A percentile compares a stretch with the other conserved stretches of the same genome.
phyloP scores from a whole-genome alignment of 2,797 vertebrate genomes.

The Neoniphon sammara region DNA sequence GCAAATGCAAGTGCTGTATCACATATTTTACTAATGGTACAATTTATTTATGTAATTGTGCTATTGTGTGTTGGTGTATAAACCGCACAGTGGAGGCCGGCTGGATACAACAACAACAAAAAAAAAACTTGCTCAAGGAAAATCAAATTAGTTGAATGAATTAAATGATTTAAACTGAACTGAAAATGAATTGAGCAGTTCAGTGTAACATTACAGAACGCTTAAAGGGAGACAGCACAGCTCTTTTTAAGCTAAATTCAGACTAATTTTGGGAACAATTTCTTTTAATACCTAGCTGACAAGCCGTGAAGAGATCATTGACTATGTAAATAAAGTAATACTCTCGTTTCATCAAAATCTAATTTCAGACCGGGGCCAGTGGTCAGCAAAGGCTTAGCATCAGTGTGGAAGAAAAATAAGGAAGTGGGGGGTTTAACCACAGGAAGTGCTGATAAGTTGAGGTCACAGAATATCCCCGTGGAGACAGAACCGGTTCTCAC shows the following conservation, averaged over 20 bases:
- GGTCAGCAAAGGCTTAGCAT: slow-evolving; percentile 5
- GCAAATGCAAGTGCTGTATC: not conserved
- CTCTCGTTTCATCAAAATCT: slow-evolving; percentile 10
- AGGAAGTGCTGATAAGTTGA: slow-evolving; percentile 47
- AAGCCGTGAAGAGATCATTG: not conserved
- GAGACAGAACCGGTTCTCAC: slow-evolving; percentile 69
- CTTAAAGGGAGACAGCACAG: not conserved
- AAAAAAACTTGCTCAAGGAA: slow-evolving; percentile 8
- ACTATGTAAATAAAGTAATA: not conserved
- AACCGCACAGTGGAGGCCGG: not conserved
- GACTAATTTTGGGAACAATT: not conserved
- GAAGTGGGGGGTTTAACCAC: slow-evolving; percentile 18
- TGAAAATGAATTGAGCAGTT: not conserved
- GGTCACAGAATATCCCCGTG: slow-evolving; percentile 16
- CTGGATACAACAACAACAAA: slow-evolving; percentile 16
- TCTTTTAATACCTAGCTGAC: not conserved
- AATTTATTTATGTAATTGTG: slow-evolving; percentile 2
- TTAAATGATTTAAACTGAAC: slow-evolving; percentile 12
- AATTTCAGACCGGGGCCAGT: slow-evolving; percentile 57
- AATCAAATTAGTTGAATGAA: slow-evolving; percentile 20
- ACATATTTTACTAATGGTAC: not conserved
- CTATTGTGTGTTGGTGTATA: not conserved
- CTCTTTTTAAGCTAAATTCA: not conserved
- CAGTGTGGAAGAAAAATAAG: slow-evolving; percentile 19
- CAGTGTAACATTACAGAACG: not conserved